Evolutionary conservation across 1,140 invertebrate species (phyloP), one percentile per base, ranked within the genome.

Genomic region (Macrobrachium rosenbergii): DNA sequence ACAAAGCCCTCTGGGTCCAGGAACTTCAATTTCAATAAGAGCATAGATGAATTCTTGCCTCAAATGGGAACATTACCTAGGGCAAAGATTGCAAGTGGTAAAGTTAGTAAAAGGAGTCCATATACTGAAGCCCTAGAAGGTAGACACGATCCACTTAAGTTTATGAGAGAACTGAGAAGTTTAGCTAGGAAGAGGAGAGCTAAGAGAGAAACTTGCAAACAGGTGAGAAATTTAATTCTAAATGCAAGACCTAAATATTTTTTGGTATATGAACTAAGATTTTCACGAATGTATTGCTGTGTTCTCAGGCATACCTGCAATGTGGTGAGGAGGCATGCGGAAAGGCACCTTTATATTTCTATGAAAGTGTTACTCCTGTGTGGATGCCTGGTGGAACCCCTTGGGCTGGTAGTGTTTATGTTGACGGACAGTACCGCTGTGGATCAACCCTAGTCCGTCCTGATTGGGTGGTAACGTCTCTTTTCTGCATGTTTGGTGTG

Each of bases 341-440:
- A 14, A 87, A 81, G 67, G 84, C 52, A 6, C 67, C 84, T 62
- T 69, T 80, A 21, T 82, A 75, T 28, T 63, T 60, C 59, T 87
- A 81, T 17, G 75, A n/a, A 10, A 63, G 64, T 23, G 23, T 75
- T 0, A 87, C 79, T 19, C 78, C 78, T 19, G 84, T 82, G 6
- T 81, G 69, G 84, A 80, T 75, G 69, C 60, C 14, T 14, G 84
- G 84, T 14, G 84, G 84, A n/a, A 59, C 67, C 1, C 84, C 84
- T 5, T 87, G 84, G 84, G 52, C 84, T 16, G 84, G 37, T 5
- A 64, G 23, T 45, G 78, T 87, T 5, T 87, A 87, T 69, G 84
- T 87, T n/a, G 21, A 87, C 0, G 84, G 84, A 2, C 6, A 23
- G 0, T 81, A 87, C 37, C 21, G 60, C n/a, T 87, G 84, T 43